Conservation (phyloP, 2,888 invertebrate genomes). For the Pandemis heparana region DNA sequence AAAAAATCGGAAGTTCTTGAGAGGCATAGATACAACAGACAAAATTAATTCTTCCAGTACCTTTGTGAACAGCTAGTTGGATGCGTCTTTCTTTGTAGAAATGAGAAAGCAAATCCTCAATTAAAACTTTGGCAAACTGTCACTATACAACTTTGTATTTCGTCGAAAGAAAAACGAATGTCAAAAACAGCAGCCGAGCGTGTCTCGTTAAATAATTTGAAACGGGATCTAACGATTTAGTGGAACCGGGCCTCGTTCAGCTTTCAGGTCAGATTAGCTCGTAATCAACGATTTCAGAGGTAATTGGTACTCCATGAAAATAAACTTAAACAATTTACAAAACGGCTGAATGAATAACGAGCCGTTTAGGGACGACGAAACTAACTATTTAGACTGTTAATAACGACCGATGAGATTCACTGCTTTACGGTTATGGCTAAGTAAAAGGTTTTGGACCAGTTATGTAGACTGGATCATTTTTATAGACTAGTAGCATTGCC, state of each 20-base stretch:
- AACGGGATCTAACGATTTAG: neutral
- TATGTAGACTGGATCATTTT: too few relatives aligned
- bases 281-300: slow-evolving; percentile 6
- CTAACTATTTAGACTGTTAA: too few relatives aligned
- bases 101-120: neutral
- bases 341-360: neutral
- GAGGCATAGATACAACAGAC: too few relatives aligned
- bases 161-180: neutral
- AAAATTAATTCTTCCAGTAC: too few relatives aligned
- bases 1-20: too few relatives aligned
- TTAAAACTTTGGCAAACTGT: neutral
- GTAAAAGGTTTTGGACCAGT: too few relatives aligned
- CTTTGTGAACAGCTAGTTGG: too few relatives aligned
- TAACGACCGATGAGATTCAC: too few relatives aligned
- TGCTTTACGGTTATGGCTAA: too few relatives aligned
- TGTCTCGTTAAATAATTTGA: neutral
- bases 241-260: neutral
- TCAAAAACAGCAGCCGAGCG: neutral
- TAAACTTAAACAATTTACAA: neutral
- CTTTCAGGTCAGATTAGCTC: slow-evolving; percentile 4
- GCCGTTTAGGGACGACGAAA: neutral
- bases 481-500: too few relatives aligned
- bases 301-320: slow-evolving; percentile 4
- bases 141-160: neutral
- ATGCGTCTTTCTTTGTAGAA: neutral